Percentiles rank a stretch among this genome's conserved stretches.
These are phyloP conservation scores for Asobara japonica DNA, from an alignment of 1,140 invertebrate genomes.

Conservation along the genomic window DNA sequence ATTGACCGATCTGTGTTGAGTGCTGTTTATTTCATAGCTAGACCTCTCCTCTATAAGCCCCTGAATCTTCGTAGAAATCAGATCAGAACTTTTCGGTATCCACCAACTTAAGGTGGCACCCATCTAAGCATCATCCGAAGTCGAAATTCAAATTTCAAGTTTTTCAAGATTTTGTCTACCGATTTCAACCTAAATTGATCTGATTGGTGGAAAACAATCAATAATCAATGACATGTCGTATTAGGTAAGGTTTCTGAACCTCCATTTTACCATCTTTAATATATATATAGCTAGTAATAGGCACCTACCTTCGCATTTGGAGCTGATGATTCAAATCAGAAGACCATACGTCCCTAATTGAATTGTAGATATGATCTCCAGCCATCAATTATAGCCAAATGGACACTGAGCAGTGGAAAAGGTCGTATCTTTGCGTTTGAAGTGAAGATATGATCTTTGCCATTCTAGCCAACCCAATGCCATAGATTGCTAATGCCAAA, in stretches of 20 bases:
- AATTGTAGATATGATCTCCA: not conserved
- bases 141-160: too few species aligned
- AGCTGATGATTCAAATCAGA: not conserved
- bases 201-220: too few species aligned
- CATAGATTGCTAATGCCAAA: slow-evolving; percentile 1
- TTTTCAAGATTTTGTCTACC: too few species aligned
- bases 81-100: not conserved
- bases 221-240: too few species aligned
- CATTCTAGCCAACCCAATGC: not conserved
- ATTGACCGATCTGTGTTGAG: not conserved
- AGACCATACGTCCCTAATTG: not conserved
- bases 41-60: not conserved
- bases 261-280: too few species aligned
- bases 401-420: not conserved
- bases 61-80: not conserved
- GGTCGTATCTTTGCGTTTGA: not conserved
- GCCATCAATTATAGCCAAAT: not conserved
- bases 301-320: too few species aligned
- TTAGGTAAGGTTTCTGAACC: too few species aligned
- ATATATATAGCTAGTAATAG: too few species aligned
- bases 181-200: too few species aligned
- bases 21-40: not conserved
- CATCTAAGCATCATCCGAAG: not conserved
- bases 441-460: not conserved
- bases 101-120: not conserved